phyloP scores from a whole-genome alignment of 1,140 invertebrate genomes.

The Drosophila busckii region DNA sequence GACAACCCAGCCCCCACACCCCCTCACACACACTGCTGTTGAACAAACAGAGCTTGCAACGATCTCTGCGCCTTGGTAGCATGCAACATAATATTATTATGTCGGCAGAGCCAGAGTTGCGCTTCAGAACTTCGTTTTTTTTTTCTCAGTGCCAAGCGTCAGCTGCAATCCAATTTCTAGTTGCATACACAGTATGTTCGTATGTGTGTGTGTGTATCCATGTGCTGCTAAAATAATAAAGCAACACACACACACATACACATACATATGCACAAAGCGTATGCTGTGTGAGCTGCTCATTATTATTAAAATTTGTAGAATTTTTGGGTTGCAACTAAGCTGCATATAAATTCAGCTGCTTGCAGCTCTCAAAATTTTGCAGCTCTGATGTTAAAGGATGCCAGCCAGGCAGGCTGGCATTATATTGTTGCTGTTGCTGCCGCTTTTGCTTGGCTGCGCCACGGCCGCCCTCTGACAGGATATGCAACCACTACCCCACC shows the following conservation, averaged over 20 bases:
- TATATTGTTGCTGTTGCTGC: conserved; percentile 4
- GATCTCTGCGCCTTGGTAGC: conserved; percentile 68
- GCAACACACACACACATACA: conserved; percentile 50
- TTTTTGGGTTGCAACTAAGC: conserved; percentile 75
- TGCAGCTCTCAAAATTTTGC: conserved; percentile 45
- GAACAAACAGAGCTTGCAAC: conserved; percentile 58
- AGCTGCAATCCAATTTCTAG: conserved; percentile 72
- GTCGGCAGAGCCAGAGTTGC: conserved; percentile 13
- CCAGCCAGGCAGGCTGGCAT: conserved; percentile 10
- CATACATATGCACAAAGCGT: too few relatives aligned
- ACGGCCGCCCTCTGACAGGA: too few relatives aligned
- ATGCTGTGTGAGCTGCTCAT: conserved; percentile 59
- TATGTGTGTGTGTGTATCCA: conserved; percentile 24
- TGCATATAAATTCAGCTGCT: conserved; percentile 72
- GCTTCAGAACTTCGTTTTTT: conserved; percentile 35
- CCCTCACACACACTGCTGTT: not conserved
- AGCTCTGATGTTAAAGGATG: conserved; percentile 59
- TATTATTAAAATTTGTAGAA: conserved; percentile 75
- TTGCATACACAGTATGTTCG: conserved; percentile 46
- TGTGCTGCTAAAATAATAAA: conserved; percentile 70
- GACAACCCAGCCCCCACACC: not conserved
- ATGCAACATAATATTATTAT: conserved; percentile 76
- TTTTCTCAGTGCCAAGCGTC: conserved; percentile 33
- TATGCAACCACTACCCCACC: conserved; percentile 3
- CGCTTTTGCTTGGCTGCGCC: too few relatives aligned